Evolutionary conservation across 37 sponge, comb jelly and placozoan species (phyloP).

Genomic region (Dysidea cf. avara): DNA sequence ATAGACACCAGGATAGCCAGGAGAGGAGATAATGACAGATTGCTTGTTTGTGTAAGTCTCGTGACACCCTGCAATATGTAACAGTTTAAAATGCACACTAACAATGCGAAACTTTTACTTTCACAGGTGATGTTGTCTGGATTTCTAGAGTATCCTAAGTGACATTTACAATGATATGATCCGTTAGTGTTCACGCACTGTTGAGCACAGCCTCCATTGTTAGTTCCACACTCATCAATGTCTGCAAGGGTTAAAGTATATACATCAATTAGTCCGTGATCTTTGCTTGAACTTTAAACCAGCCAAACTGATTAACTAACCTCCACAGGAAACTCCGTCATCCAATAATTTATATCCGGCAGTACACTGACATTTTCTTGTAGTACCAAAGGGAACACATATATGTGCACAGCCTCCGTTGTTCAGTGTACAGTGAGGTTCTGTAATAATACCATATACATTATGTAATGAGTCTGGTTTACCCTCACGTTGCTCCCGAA

Average conservation of each 20-base stretch:
- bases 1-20: conserved; percentile 37
- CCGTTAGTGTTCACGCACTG: conserved; percentile 38
- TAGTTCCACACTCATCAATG: conserved; percentile 8
- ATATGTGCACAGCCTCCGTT: conserved; percentile 49
- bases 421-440: conserved; percentile 5
- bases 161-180: conserved; percentile 41
- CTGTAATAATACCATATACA: neutral
- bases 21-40: conserved; percentile 28
- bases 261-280: neutral
- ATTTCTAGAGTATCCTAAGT: conserved; percentile 9
- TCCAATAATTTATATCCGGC: conserved; percentile 19
- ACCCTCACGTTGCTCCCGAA: conserved; percentile 4
- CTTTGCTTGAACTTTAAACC: neutral
- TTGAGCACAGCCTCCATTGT: conserved; percentile 10
- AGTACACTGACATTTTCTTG: neutral
- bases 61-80: conserved; percentile 24
- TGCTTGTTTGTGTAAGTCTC: neutral
- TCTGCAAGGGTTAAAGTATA: conserved; percentile 1
- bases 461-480: neutral
- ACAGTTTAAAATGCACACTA: neutral
- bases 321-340: conserved; percentile 12
- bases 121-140: conserved; percentile 11
- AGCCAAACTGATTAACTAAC: neutral
- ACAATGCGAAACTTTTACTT: conserved; percentile 3
- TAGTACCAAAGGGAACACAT: conserved; percentile 12